Conservation (phyloP, 2,888 invertebrate genomes). For the Branchipolynoe longqiensis region DNA sequence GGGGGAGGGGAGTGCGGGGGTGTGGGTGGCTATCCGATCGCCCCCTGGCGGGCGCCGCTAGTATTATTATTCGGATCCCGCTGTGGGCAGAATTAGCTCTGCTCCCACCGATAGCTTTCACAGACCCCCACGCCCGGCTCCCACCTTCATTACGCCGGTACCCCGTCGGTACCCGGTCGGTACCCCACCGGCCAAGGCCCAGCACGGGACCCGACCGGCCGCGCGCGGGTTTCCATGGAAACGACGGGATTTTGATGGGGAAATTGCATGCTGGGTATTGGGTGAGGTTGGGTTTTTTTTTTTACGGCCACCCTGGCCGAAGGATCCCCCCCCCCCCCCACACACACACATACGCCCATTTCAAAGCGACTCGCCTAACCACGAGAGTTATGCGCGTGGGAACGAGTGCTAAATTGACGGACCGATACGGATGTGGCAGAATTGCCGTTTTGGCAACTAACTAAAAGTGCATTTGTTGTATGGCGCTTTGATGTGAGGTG, state of each 20-base stretch:
- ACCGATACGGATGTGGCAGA: too few relatives aligned
- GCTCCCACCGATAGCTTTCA: background rate
- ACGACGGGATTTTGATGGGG: slow-evolving; percentile 31
- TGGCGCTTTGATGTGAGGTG: too few relatives aligned
- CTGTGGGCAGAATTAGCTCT: slow-evolving; percentile 2
- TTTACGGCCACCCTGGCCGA: too few relatives aligned
- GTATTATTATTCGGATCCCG: slow-evolving; percentile 18
- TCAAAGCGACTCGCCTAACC: too few relatives aligned
- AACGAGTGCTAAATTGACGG: too few relatives aligned
- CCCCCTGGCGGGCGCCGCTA: slow-evolving; percentile 1
- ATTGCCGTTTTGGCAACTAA: too few relatives aligned
- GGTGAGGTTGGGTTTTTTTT: too few relatives aligned
- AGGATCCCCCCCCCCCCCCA: too few relatives aligned
- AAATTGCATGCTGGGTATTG: slow-evolving; percentile 39
- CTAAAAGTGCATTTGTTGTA: too few relatives aligned
- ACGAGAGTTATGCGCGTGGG: too few relatives aligned
- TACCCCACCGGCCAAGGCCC: background rate
- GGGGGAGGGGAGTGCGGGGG: background rate
- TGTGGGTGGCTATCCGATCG: background rate
- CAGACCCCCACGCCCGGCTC: slow-evolving; percentile 2
- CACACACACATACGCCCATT: too few relatives aligned
- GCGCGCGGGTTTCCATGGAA: slow-evolving; percentile 48
- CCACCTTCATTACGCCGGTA: background rate
- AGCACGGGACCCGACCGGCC: background rate
- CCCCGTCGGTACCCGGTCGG: background rate